Evolutionary conservation across 2,888 invertebrate genomes (phyloP).

Genomic region (Polyploca ridens): DNA sequence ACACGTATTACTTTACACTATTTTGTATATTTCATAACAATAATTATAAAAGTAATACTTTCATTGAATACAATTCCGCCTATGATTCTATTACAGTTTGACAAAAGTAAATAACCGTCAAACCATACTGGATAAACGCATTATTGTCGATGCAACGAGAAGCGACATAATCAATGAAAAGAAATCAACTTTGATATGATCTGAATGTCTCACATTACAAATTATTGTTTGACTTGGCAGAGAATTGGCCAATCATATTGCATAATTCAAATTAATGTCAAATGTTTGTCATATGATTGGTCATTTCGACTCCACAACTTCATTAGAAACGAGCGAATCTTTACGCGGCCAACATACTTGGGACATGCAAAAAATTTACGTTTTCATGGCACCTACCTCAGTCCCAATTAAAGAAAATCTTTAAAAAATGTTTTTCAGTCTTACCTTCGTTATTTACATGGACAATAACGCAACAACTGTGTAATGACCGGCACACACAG

Average conservation of each 20-base stretch:
- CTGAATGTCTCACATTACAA: background rate
- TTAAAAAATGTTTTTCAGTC: conserved; percentile 65
- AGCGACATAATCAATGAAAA: conserved; percentile 19
- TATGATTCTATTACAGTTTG: conserved; percentile 27
- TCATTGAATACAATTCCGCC: conserved; percentile 66
- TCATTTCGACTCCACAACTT: background rate
- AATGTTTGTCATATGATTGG: background rate
- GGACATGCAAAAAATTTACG: background rate
- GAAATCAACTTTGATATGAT: background rate
- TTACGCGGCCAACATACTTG: background rate
- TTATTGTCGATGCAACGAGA: conserved; percentile 58
- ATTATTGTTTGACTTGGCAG: background rate
- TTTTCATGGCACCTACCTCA: conserved; percentile 10
- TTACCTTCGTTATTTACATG: conserved; percentile 79
- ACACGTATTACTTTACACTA: conserved; percentile 56
- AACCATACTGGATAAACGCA: conserved; percentile 38
- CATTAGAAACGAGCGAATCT: background rate
- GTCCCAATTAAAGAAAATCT: conserved; percentile 15
- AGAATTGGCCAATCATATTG: background rate
- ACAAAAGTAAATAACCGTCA: conserved; percentile 32
- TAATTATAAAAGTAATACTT: conserved; percentile 71
- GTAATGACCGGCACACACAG: conserved; percentile 9
- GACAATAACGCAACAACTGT: conserved; percentile 46
- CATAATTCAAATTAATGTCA: background rate
- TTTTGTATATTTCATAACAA: conserved; percentile 46